These are phyloP conservation scores for Phymanthus crucifer DNA, from an alignment of 92 coral and sea anemone species.

Conservation along the genomic window DNA sequence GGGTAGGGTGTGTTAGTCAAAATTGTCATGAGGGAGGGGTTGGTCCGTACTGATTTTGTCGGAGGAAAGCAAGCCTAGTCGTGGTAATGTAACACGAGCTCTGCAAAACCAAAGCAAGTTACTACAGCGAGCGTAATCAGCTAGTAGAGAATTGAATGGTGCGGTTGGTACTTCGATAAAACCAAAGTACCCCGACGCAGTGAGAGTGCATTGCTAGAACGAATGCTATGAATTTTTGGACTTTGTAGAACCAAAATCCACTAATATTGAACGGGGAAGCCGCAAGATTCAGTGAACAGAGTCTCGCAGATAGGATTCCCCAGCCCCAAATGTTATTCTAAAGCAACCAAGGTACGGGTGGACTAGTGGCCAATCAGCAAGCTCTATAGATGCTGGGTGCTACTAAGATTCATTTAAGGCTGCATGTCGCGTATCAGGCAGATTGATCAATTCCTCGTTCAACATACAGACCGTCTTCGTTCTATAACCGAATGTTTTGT, in stretches of 20 bases:
- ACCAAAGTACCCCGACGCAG: constrained; percentile 23
- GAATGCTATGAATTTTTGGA: constrained; percentile 4
- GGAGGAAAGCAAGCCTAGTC: constrained; percentile 15
- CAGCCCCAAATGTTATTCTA: not conserved
- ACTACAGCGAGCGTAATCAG: constrained; percentile 20
- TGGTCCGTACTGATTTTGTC: not conserved
- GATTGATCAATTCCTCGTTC: constrained; percentile 2
- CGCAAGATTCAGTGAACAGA: constrained; percentile 10
- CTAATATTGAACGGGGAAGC: constrained; percentile 16
- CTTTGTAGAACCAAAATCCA: constrained; percentile 29
- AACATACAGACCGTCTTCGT: not conserved
- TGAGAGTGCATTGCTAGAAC: constrained; percentile 32
- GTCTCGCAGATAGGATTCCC: not conserved
- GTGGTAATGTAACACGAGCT: constrained; percentile 7
- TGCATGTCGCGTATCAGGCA: not conserved
- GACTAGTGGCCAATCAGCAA: constrained; percentile 12
- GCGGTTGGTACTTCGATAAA: constrained; percentile 29
- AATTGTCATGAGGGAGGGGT: not conserved
- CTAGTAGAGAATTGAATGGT: constrained; percentile 2
- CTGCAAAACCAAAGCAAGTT: constrained; percentile 39
- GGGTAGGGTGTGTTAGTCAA: not conserved
- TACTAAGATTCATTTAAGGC: not conserved
- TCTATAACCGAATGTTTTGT: not conserved
- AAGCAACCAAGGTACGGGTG: not conserved
- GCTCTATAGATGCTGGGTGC: constrained; percentile 13